A percentile compares a stretch with the other conserved stretches of the same genome.
phyloP scores from a whole-genome alignment of 92 coral and sea anemone genomes.

The Heliopora coerulea region DNA sequence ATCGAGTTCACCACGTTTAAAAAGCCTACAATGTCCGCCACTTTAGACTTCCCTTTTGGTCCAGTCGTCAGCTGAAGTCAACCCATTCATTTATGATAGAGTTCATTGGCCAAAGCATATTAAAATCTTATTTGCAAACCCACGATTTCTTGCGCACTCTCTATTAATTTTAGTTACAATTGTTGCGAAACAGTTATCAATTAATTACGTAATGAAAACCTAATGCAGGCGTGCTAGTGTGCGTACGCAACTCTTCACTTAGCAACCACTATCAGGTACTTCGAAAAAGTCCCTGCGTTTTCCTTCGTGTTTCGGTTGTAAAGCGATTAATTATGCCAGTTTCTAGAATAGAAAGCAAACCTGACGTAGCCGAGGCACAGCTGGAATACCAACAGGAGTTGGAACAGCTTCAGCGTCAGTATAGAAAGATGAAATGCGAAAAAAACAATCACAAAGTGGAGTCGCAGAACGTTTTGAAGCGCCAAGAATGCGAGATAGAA shows the following conservation, averaged over 20 bases:
- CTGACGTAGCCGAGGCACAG: slow-evolving; percentile 60
- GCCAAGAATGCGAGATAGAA: slow-evolving; percentile 74
- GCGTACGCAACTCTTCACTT: slow-evolving; percentile 54
- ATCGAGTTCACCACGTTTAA: no score
- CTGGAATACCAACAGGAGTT: slow-evolving; percentile 87
- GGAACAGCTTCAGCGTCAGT: slow-evolving; percentile 70
- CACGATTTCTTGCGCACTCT: no score
- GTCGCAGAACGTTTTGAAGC: slow-evolving; percentile 74
- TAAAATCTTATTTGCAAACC: no score
- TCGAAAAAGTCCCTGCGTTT: no score
- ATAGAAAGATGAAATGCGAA: slow-evolving; percentile 80
- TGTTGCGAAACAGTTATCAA: no score
- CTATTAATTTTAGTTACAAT: no score
- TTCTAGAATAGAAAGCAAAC: slow-evolving; percentile 27
- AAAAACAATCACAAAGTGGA: slow-evolving; percentile 77
- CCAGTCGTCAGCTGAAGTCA: no score
- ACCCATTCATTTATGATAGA: no score
- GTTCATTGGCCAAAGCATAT: no score
- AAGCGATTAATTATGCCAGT: slow-evolving; percentile 30
- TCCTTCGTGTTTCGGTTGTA: neutral
- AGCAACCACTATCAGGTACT: slow-evolving; percentile 46
- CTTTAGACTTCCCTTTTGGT: no score
- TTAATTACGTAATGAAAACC: neutral
- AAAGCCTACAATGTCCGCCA: no score
- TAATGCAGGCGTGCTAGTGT: neutral